Conservation (phyloP, 1,140 invertebrate genomes). For the Leucophenga varia region DNA sequence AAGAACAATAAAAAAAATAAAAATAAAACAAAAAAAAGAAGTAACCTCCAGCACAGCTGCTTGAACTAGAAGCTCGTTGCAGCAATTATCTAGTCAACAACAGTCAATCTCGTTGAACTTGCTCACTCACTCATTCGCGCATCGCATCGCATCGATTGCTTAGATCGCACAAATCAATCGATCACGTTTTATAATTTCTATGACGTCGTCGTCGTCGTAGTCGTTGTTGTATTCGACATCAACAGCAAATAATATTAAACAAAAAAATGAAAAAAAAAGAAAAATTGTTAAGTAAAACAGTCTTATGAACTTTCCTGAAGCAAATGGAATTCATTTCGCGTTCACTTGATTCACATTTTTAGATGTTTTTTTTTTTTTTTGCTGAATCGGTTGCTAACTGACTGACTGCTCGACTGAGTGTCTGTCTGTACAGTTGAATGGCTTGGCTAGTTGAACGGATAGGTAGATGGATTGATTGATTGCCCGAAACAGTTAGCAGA, state of each 20-base stretch:
- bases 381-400: conserved; percentile 11
- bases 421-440: conserved; percentile 16
- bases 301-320: conserved; percentile 49
- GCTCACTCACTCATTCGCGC: too few species aligned
- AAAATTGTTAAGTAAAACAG: conserved; percentile 41
- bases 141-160: too few species aligned
- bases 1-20: too few species aligned
- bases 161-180: conserved; percentile 54
- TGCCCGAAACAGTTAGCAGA: conserved; percentile 56
- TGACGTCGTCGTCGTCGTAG: too few species aligned
- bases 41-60: conserved; percentile 27
- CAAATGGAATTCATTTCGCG: conserved; percentile 27
- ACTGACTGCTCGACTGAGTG: conserved; percentile 13
- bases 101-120: conserved; percentile 56
- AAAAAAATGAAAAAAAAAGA: conserved; percentile 5
- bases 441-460: conserved; percentile 20
- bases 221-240: conserved; percentile 5
- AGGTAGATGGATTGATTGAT: conserved; percentile 56
- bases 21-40: too few species aligned
- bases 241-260: conserved; percentile 5
- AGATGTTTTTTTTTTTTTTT: not conserved
- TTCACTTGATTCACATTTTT: conserved; percentile 8
- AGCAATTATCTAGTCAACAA: conserved; percentile 56
- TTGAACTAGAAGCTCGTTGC: too few species aligned
- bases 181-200: conserved; percentile 46